Evolutionary conservation across 2,797 vertebrate genomes (phyloP), one percentile per base, ranked within the genome.

Genomic region (Danio tinwini): DNA sequence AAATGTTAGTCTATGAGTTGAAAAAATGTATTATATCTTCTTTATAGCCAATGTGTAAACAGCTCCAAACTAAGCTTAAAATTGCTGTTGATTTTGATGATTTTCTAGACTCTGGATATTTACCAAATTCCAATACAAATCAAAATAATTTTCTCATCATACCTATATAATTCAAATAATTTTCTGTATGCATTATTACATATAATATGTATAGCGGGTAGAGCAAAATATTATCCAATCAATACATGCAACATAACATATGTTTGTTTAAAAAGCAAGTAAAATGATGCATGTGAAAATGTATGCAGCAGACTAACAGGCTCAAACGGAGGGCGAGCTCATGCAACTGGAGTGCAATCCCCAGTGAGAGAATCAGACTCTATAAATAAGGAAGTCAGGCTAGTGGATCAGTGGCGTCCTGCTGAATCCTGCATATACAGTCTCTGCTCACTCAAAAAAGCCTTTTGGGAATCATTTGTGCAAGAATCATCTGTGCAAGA

Each of bases 301-400:
- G 49, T 37, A 68, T 37, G 47, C n/a, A 52, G 65, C 13, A 39
- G 29, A 42, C 68, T 29, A 11, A 69, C 65, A 80, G 49, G 72
- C 65, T 74, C 70, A 74, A 40, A 81, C 50, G 9, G 40, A 17
- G n/a, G 40, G 58, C 40, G 65, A 67, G 62, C 47, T 37, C 61
- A 73, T 37, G 53, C 69, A 76, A 49, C 59, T 67, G 61, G 52
- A 62, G 62, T 29, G 37, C n/a, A 50, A 76, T 73, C 76, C 74
- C 67, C 63, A 68, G 42, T 19, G 21, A 42, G 50, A 74, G 59
- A 76, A 61, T 64, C 17, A 45, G 29, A 37, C 47, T 53, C 40
- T 69, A 55, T 52, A 73, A 73, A 77, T 53, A 72, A 21, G 17
- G 21, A 68, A 68, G 65, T 71, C 68, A 39, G 47, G 65, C 59